These are phyloP conservation scores for Characodon lateralis DNA, from an alignment of 2,797 vertebrate species.

Conservation along the genomic window DNA sequence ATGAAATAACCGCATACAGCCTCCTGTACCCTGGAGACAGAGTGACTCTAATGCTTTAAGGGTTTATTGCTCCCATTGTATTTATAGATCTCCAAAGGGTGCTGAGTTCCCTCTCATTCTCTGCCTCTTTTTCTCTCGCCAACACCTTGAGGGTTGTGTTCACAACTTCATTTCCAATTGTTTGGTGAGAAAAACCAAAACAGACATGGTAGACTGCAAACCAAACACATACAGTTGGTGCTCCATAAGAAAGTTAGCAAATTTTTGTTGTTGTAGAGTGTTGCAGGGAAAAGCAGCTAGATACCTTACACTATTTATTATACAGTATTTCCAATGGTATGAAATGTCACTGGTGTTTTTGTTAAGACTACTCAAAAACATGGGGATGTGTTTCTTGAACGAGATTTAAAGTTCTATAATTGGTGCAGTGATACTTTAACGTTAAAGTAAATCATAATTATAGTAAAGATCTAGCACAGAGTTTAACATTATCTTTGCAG, in stretches of 20 bases:
- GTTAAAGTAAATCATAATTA: background rate
- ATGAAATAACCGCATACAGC: constrained; percentile 59
- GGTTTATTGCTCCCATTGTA: constrained; percentile 76
- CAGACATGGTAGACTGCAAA: constrained; percentile 33
- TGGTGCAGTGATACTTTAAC: background rate
- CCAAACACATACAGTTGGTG: constrained; percentile 27
- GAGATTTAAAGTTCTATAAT: background rate
- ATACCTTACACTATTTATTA: background rate
- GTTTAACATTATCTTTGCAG: background rate
- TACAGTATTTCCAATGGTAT: background rate
- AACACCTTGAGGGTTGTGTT: constrained; percentile 60
- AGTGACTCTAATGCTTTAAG: constrained; percentile 77
- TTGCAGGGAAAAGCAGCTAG: background rate
- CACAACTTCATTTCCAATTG: constrained; percentile 56
- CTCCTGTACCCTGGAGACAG: constrained; percentile 52
- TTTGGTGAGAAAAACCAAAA: constrained; percentile 37
- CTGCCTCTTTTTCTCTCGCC: constrained; percentile 34
- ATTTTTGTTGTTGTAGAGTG: constrained; percentile 19
- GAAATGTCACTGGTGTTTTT: background rate
- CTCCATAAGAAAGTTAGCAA: constrained; percentile 6
- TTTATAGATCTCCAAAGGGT: constrained; percentile 77
- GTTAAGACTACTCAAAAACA: background rate
- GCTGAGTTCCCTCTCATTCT: constrained; percentile 55
- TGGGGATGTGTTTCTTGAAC: background rate
- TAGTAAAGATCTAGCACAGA: background rate